Percentiles rank a stretch among this genome's conserved stretches.
phyloP scores from a whole-genome alignment of 2,113 vertebrate genomes.

The Hippocampus mohnikei region DNA sequence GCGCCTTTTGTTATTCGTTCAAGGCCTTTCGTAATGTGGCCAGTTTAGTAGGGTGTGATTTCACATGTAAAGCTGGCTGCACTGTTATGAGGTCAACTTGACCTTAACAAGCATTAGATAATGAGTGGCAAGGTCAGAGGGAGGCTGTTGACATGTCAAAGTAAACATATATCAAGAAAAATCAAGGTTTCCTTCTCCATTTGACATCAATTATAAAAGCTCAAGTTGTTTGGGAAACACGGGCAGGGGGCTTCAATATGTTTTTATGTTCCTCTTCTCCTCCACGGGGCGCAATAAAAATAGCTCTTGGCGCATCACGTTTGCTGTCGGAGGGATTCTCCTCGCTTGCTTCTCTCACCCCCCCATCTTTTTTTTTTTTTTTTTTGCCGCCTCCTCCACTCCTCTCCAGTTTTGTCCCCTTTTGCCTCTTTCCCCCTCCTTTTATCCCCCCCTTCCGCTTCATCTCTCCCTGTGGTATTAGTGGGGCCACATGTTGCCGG shows the following conservation, averaged over 20 bases:
- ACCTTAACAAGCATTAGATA: neutral
- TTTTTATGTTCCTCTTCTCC: slow-evolving; percentile 46
- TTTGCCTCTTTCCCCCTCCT: neutral
- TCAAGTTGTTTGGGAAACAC: slow-evolving; percentile 42
- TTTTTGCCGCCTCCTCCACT: slow-evolving; percentile 20
- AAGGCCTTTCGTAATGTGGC: slow-evolving; percentile 19
- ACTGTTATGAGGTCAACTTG: neutral
- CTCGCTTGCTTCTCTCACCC: slow-evolving; percentile 7
- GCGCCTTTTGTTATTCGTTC: slow-evolving; percentile 6
- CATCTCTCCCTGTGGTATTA: slow-evolving; percentile 86
- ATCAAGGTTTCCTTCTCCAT: slow-evolving; percentile 7
- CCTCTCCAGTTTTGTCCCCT: slow-evolving; percentile 2
- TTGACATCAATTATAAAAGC: slow-evolving; percentile 27
- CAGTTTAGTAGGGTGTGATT: slow-evolving; percentile 24
- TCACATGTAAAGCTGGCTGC: slow-evolving; percentile 10
- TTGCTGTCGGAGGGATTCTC: slow-evolving; percentile 69
- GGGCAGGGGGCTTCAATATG: slow-evolving; percentile 28
- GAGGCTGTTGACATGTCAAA: neutral
- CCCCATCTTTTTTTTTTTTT: slow-evolving; percentile 15
- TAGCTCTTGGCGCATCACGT: slow-evolving; percentile 70
- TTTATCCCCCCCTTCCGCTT: slow-evolving; percentile 32
- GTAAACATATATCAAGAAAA: slow-evolving; percentile 1
- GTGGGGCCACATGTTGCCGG: slow-evolving; percentile 88
- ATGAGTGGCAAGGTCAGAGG: slow-evolving; percentile 5
- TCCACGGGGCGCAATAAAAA: slow-evolving; percentile 69